These are phyloP conservation scores for Myrmophylax atrothorax DNA, from an alignment of 2,113 vertebrate genomes.

Conservation along the genomic window DNA sequence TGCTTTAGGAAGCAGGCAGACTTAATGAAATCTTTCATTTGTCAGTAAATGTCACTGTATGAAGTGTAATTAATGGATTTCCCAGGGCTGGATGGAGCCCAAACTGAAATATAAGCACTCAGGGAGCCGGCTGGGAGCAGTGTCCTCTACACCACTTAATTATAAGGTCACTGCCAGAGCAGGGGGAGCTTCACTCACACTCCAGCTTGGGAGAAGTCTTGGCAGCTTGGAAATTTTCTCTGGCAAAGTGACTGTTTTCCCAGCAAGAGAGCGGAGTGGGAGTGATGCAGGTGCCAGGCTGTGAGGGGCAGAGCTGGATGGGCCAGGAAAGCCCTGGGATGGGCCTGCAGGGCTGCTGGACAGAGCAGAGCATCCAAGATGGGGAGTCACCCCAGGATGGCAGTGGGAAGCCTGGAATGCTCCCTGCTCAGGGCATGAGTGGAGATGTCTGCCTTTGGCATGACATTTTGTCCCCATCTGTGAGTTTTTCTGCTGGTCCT, in stretches of 20 bases:
- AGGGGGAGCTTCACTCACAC: background rate
- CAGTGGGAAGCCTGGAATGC: fast-evolving
- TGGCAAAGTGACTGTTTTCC: background rate
- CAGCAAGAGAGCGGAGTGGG: background rate
- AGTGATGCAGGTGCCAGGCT: background rate
- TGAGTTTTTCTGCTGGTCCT: background rate
- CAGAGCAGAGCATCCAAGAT: fast-evolving
- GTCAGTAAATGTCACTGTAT: slow-evolving; percentile 59
- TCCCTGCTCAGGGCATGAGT: background rate
- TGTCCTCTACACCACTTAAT: slow-evolving; percentile 33
- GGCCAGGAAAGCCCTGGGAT: background rate
- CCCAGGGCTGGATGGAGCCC: slow-evolving; percentile 57
- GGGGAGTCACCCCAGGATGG: background rate
- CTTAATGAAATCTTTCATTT: slow-evolving; percentile 63
- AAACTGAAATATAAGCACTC: slow-evolving; percentile 58
- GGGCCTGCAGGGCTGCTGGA: background rate
- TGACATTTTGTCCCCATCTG: background rate
- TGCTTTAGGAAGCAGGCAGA: background rate
- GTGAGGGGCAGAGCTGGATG: background rate
- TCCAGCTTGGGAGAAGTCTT: background rate
- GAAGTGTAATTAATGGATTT: slow-evolving; percentile 72
- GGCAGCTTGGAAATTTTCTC: background rate
- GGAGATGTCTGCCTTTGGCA: background rate
- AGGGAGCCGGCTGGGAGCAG: slow-evolving; percentile 4
- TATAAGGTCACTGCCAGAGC: slow-evolving; percentile 38